Conservation (phyloP, 1,140 invertebrate species). For the Bombus pascuorum region DNA sequence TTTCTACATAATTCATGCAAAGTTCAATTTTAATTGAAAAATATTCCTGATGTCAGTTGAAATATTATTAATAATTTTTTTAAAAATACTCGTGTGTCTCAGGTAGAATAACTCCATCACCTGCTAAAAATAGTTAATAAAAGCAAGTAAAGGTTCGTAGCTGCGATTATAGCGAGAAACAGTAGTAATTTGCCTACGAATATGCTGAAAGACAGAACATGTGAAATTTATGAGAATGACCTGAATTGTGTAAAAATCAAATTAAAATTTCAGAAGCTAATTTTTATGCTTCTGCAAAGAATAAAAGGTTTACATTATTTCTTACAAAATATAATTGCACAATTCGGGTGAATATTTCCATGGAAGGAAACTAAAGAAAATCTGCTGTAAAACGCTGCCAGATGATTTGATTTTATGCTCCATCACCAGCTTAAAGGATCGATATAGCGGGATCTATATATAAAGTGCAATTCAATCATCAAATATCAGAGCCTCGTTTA, state of each 20-base stretch:
- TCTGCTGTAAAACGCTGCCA: slow-evolving; percentile 21
- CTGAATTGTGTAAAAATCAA: neutral
- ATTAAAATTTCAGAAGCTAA: neutral
- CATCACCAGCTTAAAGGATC: slow-evolving; percentile 57
- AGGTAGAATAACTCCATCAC: slow-evolving; percentile 59
- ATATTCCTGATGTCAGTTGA: neutral
- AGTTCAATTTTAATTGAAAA: neutral
- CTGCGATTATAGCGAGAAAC: slow-evolving; percentile 42
- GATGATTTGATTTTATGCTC: slow-evolving; percentile 36
- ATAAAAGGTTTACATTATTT: neutral
- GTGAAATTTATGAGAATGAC: slow-evolving; percentile 11
- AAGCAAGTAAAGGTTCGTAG: slow-evolving; percentile 41
- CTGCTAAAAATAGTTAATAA: slow-evolving; percentile 66
- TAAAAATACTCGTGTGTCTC: neutral
- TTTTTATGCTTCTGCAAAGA: neutral
- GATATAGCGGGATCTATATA: slow-evolving; percentile 34
- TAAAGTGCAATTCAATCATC: slow-evolving; percentile 25
- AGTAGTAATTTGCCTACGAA: slow-evolving; percentile 41
- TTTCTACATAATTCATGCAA: neutral
- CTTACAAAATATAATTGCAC: neutral
- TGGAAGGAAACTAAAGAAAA: slow-evolving; percentile 17
- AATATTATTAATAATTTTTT: neutral
- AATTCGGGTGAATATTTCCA: slow-evolving; percentile 14
- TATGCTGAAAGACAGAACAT: slow-evolving; percentile 65
- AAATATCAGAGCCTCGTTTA: slow-evolving; percentile 20